Conservation (phyloP, 2,113 vertebrate genomes). For the Pleuronectes platessa region DNA sequence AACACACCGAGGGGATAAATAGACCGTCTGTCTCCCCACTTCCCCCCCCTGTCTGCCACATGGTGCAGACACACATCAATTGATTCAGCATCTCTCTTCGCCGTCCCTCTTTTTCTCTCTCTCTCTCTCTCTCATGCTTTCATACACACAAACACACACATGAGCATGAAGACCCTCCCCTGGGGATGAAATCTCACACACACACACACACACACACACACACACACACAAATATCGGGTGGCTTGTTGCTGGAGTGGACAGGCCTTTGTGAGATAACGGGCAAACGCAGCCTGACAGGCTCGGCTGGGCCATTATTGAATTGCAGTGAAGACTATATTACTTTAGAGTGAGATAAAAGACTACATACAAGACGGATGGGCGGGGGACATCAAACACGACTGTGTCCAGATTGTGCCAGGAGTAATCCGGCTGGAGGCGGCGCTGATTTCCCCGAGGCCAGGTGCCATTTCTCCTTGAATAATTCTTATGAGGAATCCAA, state of each 20-base stretch:
- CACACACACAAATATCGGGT: conserved; percentile 70
- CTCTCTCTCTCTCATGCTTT: conserved; percentile 22
- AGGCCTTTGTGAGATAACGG: conserved; percentile 92
- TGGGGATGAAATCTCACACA: conserved; percentile 58
- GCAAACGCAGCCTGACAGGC: conserved; percentile 96
- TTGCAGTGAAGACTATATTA: conserved; percentile 96
- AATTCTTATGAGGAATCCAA: conserved; percentile 89
- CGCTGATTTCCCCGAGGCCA: conserved; percentile 93
- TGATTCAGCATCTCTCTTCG: conserved; percentile 71
- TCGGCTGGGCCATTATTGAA: conserved; percentile 96
- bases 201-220: conserved; percentile 32
- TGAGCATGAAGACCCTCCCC: conserved; percentile 39
- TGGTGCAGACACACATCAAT: conserved; percentile 78
- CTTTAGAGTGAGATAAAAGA: conserved; percentile 99
- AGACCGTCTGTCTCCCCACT: conserved; percentile 64
- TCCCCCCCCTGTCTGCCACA: conserved; percentile 69
- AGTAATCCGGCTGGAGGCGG: conserved; percentile 93
- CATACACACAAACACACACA: conserved; percentile 50
- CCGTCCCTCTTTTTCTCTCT: conserved; percentile 31
- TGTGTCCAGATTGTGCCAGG: conserved; percentile 94
- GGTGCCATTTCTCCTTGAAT: conserved; percentile 89
- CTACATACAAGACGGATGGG: conserved; percentile 95
- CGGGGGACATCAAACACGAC: conserved; percentile 97
- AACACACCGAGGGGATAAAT: conserved; percentile 77
- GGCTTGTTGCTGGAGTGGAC: conserved; percentile 81